A percentile compares a stretch with the other conserved stretches of the same genome.
Conservation (phyloP, 2,797 vertebrate species). For the Silurus lanzhouensis region DNA sequence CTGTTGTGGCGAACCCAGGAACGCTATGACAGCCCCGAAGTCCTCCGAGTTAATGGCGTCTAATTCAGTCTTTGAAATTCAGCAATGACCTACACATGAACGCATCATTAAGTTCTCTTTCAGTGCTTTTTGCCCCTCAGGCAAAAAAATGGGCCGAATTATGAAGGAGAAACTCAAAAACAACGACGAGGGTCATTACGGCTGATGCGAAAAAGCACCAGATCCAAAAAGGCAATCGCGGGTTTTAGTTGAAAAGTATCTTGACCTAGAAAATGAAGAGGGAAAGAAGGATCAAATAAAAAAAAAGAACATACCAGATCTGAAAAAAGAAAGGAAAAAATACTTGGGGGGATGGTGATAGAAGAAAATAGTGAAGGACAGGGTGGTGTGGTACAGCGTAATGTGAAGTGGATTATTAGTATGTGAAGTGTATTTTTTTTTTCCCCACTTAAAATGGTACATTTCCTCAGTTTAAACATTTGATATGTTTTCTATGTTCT, state of each 20-base stretch:
- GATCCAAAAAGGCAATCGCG: background rate
- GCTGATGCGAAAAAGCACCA: background rate
- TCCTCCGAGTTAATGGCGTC: conserved; percentile 61
- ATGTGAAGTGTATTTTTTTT: no score
- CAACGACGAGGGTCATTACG: conserved; percentile 55
- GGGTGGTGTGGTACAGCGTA: background rate
- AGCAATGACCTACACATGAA: conserved; percentile 68
- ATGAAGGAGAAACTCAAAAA: conserved; percentile 35
- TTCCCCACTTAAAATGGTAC: no score
- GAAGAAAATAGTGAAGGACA: no score
- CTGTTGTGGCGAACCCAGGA: conserved; percentile 3
- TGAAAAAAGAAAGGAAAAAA: background rate
- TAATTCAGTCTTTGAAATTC: conserved; percentile 70
- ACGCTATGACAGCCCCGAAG: conserved; percentile 54
- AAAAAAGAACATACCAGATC: background rate
- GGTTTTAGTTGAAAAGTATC: conserved; percentile 10
- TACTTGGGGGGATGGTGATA: background rate
- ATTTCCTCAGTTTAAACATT: no score
- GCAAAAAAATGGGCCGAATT: conserved; percentile 49
- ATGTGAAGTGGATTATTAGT: background rate
- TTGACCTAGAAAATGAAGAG: background rate
- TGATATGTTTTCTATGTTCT: no score
- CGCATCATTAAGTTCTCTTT: conserved; percentile 68
- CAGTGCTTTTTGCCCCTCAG: conserved; percentile 55
- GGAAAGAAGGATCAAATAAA: background rate